These are phyloP conservation scores for Bombus difficillimus DNA, from an alignment of 1,140 invertebrate genomes.

Conservation along the genomic window DNA sequence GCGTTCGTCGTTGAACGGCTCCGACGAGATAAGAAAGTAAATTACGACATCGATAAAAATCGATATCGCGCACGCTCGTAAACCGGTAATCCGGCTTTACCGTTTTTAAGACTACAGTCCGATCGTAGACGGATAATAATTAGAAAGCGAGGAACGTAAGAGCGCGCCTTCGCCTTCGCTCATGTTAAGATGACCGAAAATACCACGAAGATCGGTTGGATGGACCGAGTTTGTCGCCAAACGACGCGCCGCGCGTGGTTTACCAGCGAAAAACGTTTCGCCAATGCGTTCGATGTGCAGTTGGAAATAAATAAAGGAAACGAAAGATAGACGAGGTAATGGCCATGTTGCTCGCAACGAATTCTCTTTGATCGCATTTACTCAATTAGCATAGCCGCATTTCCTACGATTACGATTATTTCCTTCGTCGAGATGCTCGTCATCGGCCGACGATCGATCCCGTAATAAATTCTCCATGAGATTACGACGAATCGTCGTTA, in stretches of 20 bases:
- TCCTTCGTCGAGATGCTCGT: constrained; percentile 38
- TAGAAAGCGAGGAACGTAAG: not conserved
- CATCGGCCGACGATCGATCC: not conserved
- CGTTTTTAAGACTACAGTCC: constrained; percentile 49
- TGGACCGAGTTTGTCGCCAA: too few relatives aligned
- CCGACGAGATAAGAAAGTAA: constrained; percentile 64
- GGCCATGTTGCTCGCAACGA: constrained; percentile 35
- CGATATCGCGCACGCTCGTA: constrained; percentile 39
- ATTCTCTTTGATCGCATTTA: constrained; percentile 61
- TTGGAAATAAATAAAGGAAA: not conserved
- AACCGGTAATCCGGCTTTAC: constrained; percentile 6
- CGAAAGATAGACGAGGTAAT: constrained; percentile 13
- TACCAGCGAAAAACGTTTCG: not conserved
- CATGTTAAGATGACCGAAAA: too few relatives aligned
- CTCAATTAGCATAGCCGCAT: constrained; percentile 20
- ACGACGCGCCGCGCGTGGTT: too few relatives aligned
- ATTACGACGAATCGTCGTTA: not conserved
- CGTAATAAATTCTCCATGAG: not conserved
- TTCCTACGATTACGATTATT: constrained; percentile 48
- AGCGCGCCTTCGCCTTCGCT: too few relatives aligned
- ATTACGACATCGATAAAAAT: constrained; percentile 68
- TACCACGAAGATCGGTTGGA: too few relatives aligned
- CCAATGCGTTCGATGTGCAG: not conserved
- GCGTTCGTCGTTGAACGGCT: constrained; percentile 59
- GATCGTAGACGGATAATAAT: constrained; percentile 40